These are phyloP conservation scores for Patella depressa DNA, from an alignment of 2,888 invertebrate genomes.

Conservation along the genomic window DNA sequence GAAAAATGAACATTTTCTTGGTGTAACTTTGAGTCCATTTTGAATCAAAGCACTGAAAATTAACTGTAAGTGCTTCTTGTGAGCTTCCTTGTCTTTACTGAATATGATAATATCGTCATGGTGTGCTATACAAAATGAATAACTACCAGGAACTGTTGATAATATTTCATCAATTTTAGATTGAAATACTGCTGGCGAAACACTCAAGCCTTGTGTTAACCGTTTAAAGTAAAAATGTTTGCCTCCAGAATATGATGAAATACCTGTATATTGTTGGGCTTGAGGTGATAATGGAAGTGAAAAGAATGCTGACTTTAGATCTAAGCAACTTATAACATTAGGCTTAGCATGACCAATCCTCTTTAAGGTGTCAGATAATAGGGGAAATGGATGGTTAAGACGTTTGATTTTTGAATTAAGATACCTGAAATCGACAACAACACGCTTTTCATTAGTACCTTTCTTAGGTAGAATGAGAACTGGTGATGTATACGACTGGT, in stretches of 20 bases:
- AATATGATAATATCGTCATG: not conserved
- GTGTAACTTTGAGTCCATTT: not conserved
- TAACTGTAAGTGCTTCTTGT: not conserved
- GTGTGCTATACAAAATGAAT: not conserved
- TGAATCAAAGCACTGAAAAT: not conserved
- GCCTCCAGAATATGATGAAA: not conserved
- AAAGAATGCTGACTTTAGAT: conserved; percentile 2
- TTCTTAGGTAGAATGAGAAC: no score
- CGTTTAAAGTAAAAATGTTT: not conserved
- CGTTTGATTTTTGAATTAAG: not conserved
- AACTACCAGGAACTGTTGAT: not conserved
- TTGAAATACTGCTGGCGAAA: not conserved
- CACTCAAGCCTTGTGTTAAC: not conserved
- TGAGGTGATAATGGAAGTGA: not conserved
- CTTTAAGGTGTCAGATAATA: not conserved
- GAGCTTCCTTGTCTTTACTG: not conserved
- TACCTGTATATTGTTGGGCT: conserved; percentile 1
- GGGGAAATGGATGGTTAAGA: not conserved
- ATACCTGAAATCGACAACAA: not conserved
- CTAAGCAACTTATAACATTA: not conserved
- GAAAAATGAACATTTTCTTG: no score
- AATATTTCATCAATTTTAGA: not conserved
- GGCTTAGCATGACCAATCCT: not conserved
- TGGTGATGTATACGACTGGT: no score
- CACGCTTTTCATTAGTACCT: no score